phyloP scores from a whole-genome alignment of 2,888 invertebrate genomes.

The Plusia festucae region DNA sequence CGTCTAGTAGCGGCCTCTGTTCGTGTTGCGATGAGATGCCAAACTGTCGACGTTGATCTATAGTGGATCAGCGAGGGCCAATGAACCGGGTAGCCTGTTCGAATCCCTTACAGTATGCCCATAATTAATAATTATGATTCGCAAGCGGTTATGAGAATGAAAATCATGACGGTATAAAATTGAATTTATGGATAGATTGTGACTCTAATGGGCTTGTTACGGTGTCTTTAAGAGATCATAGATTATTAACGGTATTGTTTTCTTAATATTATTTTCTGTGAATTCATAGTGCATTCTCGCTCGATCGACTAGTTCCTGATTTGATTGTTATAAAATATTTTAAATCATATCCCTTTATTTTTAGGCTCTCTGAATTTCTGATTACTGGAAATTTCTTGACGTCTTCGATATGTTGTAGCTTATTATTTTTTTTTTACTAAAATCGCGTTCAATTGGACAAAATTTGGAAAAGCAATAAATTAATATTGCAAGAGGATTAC shows the following conservation, averaged over 20 bases:
- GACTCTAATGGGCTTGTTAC: conserved; percentile 15
- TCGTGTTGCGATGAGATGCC: conserved; percentile 61
- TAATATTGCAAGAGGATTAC: no score
- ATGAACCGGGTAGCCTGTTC: conserved; percentile 54
- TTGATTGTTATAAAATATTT: no score
- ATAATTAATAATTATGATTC: conserved; percentile 55
- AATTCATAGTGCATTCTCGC: no score
- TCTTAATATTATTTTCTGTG: neutral
- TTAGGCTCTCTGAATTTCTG: no score
- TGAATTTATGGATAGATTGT: conserved; percentile 49
- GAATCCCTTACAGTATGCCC: conserved; percentile 43
- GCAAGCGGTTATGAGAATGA: conserved; percentile 52
- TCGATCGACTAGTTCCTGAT: no score
- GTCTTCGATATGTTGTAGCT: no score
- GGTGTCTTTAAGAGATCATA: neutral
- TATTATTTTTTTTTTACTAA: no score
- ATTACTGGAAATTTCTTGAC: no score
- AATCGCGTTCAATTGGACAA: no score
- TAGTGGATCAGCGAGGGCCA: conserved; percentile 56
- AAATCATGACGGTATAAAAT: conserved; percentile 53
- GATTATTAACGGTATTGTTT: neutral
- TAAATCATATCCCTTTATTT: no score
- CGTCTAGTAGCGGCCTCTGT: conserved; percentile 60
- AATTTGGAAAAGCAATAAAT: no score
- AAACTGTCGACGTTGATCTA: conserved; percentile 66